Base-by-base conservation (phyloP, 2,888 invertebrate genomes). In the Nomada ferruginata region DNA sequence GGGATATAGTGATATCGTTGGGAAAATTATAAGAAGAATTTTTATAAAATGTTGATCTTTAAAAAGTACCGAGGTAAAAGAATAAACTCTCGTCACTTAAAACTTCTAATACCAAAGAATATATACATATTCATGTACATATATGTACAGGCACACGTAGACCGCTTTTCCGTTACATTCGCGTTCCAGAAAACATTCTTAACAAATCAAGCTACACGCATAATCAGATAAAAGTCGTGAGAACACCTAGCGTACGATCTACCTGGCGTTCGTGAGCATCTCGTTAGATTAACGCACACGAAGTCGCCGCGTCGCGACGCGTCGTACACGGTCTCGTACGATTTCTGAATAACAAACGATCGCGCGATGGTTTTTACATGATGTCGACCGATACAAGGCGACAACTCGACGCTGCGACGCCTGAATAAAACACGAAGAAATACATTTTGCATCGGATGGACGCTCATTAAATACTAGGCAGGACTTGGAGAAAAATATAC, bases 401-500 rank as follows among this genome's bases (percentile, higher is more conserved):
- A 70, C 70, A 60, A 20, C 29, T n/a, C 29, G 29, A 15, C 29
- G 18, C 10, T 29, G 23, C 23, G 47, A 47, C 47, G 7, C 1
- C 50, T 60, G 70, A 70, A 70, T 70, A 70, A 70, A 50, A 20
- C 70, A 36, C 70, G 60, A 60, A 3, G 13, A 47, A 36, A 29
- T 29, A 47, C 44, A 29, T 69, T 69, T 69, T 59, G 26, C 50
- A 70, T 60, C 10, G 4, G 2, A n/a, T 15, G 42, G 10, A 20
- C 10, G 50, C 44, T 70, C 29, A 13, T 55, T 36, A 36, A 9
- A 36, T 68, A 68, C 23, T n/a, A 18, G 47, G 11, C 20, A 15
- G 15, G 52, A 3, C 29, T 52, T 13, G 50, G n/a, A n/a, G n/a
- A 15, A 26, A 64, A 15, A 23, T 42, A 52, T 50, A n/a, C 26